Percentiles rank a stretch among this genome's conserved stretches.
phyloP scores from a whole-genome alignment of 2,888 invertebrate species.

The Andrena marginata region DNA sequence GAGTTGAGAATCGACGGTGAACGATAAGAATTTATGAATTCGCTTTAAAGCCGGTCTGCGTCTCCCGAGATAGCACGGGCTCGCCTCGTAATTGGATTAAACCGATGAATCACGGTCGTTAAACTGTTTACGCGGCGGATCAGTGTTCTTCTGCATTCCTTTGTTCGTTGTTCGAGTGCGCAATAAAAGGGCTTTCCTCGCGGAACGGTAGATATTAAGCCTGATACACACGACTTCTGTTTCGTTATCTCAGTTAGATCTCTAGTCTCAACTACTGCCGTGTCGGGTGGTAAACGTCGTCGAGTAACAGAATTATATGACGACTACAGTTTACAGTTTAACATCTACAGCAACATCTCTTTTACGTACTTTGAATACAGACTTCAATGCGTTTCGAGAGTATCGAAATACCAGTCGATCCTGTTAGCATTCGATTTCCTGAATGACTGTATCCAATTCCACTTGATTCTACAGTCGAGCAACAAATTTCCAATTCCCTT shows the following conservation, averaged over 20 bases:
- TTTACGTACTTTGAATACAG: not conserved
- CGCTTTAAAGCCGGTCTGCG: constrained; percentile 32
- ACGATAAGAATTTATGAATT: constrained; percentile 63
- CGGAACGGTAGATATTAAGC: constrained; percentile 29
- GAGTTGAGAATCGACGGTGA: constrained; percentile 14
- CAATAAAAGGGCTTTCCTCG: constrained; percentile 12
- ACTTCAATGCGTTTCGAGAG: not conserved
- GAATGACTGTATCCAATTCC: too few species aligned
- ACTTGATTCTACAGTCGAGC: too few species aligned
- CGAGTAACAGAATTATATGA: not conserved
- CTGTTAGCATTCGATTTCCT: too few species aligned
- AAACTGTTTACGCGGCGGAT: constrained; percentile 64
- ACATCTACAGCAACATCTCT: not conserved
- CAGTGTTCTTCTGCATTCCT: constrained; percentile 45
- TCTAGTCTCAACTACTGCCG: not conserved
- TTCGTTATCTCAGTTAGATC: constrained; percentile 42
- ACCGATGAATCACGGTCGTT: constrained; percentile 63
- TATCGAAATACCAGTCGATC: too few species aligned
- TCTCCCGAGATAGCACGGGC: constrained; percentile 45
- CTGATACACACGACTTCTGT: not conserved
- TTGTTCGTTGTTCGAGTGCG: constrained; percentile 1
- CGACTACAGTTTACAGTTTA: not conserved
- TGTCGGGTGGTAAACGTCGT: not conserved
- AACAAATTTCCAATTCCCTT: too few species aligned
- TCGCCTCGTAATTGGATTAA: constrained; percentile 64